Evolutionary conservation across 2,113 vertebrate species (phyloP).

Genomic region (Puntigrus tetrazona): DNA sequence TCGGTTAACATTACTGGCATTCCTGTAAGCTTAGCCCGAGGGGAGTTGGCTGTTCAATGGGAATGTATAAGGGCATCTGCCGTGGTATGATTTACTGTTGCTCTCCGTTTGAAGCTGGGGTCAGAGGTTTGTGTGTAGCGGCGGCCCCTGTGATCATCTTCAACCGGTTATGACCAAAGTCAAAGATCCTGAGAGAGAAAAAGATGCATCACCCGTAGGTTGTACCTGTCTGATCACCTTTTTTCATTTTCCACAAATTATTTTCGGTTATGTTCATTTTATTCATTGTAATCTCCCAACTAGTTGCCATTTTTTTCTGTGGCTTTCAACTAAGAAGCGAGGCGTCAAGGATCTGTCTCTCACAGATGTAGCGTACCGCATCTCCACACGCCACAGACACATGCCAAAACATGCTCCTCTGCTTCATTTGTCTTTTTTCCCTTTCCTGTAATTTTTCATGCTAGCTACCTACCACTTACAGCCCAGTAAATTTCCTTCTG

Average conservation of each 20-base stretch:
- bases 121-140: constrained; percentile 86
- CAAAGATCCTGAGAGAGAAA: constrained; percentile 62
- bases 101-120: constrained; percentile 89
- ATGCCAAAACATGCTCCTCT: constrained; percentile 55
- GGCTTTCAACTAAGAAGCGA: constrained; percentile 4
- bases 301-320: neutral
- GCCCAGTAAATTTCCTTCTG: constrained; percentile 54
- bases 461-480: constrained; percentile 60
- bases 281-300: neutral
- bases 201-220: constrained; percentile 73
- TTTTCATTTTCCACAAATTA: neutral
- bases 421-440: constrained; percentile 48
- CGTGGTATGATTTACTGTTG: constrained; percentile 92
- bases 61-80: constrained; percentile 79
- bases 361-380: constrained; percentile 53
- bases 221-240: constrained; percentile 69
- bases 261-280: neutral
- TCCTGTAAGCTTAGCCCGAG: constrained; percentile 74
- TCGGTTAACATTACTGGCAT: constrained; percentile 72
- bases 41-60: constrained; percentile 73
- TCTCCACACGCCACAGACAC: constrained; percentile 14
- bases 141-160: constrained; percentile 89
- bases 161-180: constrained; percentile 91
- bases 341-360: constrained; percentile 16
- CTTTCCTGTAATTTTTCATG: constrained; percentile 59